phyloP scores from a whole-genome alignment of 1,140 invertebrate genomes.

The Bombus huntii region DNA sequence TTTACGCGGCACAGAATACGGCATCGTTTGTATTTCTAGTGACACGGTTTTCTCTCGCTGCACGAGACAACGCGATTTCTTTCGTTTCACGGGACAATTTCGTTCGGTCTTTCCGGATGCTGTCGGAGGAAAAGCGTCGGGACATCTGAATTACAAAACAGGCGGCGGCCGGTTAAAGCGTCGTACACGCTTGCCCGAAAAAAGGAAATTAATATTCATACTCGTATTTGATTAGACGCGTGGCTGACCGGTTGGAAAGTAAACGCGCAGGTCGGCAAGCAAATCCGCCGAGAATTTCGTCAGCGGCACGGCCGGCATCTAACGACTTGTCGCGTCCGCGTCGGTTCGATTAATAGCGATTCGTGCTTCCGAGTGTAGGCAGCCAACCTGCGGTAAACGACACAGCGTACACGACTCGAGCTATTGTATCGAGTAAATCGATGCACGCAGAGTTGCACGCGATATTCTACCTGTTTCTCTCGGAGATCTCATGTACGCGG shows the following conservation, averaged over 20 bases:
- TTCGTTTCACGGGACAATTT: not conserved
- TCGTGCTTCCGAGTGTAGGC: not conserved
- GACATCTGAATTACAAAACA: constrained; percentile 37
- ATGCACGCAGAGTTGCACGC: not conserved
- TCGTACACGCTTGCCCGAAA: not conserved
- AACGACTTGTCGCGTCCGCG: constrained; percentile 46
- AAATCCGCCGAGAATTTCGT: not conserved
- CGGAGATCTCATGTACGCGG: too few relatives aligned
- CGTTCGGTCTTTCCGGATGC: not conserved
- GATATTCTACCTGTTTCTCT: not conserved
- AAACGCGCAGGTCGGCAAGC: not conserved
- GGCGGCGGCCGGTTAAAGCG: not conserved
- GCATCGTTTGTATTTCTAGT: too few relatives aligned
- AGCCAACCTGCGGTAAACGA: not conserved
- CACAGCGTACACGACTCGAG: not conserved
- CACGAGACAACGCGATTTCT: not conserved
- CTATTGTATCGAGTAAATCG: not conserved
- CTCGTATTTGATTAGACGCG: constrained; percentile 33
- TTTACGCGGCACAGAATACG: too few relatives aligned
- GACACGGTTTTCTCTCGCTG: not conserved
- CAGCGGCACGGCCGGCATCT: constrained; percentile 12
- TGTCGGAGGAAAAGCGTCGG: not conserved
- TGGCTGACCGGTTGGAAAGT: constrained; percentile 11
- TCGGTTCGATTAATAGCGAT: constrained; percentile 58
- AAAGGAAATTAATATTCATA: constrained; percentile 33